Evolutionary conservation across 2,113 vertebrate genomes (phyloP).

Genomic region (Apteryx mantelli): DNA sequence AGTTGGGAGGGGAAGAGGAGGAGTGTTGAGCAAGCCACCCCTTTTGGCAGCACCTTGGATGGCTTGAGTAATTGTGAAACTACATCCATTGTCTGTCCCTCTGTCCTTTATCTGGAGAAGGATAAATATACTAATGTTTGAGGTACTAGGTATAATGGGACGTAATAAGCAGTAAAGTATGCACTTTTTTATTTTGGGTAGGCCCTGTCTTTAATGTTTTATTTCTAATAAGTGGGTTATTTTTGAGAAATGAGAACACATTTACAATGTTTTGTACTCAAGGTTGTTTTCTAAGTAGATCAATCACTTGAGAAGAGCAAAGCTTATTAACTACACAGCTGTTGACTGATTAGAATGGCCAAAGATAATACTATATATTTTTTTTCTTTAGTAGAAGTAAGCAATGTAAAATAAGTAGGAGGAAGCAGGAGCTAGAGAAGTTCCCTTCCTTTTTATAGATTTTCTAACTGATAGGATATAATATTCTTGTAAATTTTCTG

Average conservation of each 20-base stretch:
- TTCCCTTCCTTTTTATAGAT: neutral
- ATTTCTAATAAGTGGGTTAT: neutral
- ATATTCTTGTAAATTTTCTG: neutral
- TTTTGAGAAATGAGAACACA: neutral
- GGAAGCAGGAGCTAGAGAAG: neutral
- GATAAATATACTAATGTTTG: neutral
- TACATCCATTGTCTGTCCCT: neutral
- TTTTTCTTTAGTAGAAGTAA: neutral
- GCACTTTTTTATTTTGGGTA: neutral
- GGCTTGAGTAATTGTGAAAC: neutral
- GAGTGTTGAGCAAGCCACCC: neutral
- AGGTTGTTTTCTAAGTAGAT: neutral
- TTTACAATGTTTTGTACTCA: neutral
- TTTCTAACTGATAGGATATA: neutral
- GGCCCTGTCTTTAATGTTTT: neutral
- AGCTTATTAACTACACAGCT: neutral
- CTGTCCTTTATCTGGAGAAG: neutral
- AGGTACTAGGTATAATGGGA: neutral
- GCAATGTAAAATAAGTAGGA: neutral
- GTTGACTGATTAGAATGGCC: neutral
- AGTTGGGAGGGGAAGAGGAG: neutral
- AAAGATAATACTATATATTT: neutral
- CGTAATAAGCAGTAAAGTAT: neutral
- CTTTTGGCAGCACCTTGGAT: neutral
- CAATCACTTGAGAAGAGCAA: neutral